These are phyloP conservation scores for Lordiphosa mommai DNA, from an alignment of 1,140 invertebrate genomes.

Conservation along the genomic window DNA sequence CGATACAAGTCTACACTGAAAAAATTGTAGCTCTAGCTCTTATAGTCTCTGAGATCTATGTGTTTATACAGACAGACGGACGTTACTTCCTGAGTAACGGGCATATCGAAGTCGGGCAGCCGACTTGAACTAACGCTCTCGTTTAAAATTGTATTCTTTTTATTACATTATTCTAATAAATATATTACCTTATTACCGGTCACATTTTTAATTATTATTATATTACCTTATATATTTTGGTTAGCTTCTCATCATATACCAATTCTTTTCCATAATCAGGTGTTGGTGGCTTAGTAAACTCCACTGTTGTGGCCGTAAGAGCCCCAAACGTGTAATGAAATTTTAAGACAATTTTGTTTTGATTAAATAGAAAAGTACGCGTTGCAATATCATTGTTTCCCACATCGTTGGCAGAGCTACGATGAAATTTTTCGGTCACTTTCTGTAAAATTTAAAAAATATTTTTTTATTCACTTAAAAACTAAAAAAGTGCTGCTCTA, in stretches of 20 bases:
- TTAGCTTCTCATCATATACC: conserved; percentile 83
- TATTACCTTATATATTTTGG: conserved; percentile 83
- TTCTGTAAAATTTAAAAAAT: conserved; percentile 19
- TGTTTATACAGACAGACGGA: too few relatives aligned
- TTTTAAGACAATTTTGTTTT: conserved; percentile 84
- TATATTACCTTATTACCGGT: too few relatives aligned
- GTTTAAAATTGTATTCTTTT: too few relatives aligned
- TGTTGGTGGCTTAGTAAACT: conserved; percentile 84
- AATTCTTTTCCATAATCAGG: conserved; percentile 84
- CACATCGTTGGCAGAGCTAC: conserved; percentile 25
- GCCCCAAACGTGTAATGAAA: conserved; percentile 86
- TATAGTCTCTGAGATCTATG: too few relatives aligned
- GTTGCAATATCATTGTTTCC: conserved; percentile 82
- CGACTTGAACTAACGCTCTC: too few relatives aligned
- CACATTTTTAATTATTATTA: too few relatives aligned
- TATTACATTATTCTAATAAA: too few relatives aligned
- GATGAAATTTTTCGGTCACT: conserved; percentile 49
- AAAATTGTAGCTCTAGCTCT: too few relatives aligned
- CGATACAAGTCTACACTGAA: too few relatives aligned
- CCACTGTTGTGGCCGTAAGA: conserved; percentile 84
- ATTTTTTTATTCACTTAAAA: background rate
- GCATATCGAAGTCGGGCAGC: too few relatives aligned
- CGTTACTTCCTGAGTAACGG: too few relatives aligned
- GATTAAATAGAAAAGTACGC: conserved; percentile 83
- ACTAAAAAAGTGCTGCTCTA: background rate